Evolutionary conservation across 2,888 invertebrate genomes (phyloP), one percentile per base, ranked within the genome.

Genomic region (Lasioglossum oenotherae): DNA sequence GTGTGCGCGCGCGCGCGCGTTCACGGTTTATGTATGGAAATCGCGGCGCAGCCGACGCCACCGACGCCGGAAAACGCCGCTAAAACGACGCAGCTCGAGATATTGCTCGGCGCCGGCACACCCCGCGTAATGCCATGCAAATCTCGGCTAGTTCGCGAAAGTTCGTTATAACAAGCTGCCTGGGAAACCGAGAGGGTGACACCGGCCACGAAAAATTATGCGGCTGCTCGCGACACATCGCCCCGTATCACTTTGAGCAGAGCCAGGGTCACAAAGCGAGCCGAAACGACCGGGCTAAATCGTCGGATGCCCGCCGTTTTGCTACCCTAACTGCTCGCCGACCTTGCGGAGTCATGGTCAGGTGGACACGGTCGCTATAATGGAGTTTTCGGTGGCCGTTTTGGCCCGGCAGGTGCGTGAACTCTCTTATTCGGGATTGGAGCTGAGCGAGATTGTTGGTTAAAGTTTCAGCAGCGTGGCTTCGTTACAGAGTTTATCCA

Each of bases 121-220:
- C 8, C 27, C 23, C 85, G 67, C 57, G 81, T 92, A 93, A 92
- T 92, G 92, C 81, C 87, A 93, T 93, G 93, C 92, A 93, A 93
- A 93, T 93, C 93, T 92, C 92, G 87, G 90, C 89, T 91, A 90
- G 91, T 92, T 91, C 88, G 31, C 90, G 82, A 92, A 93, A 93
- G 92, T 93, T 93, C 91, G 90, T 93, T 92, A 91, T 89, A 90
- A 90, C 89, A 92, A 90, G 88, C 90, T 88, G 88, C 84, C 84
- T 87, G 87, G 87, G 80, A 71, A 41, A 69, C 74, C 71, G 82
- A 27, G 44, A 64, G 64, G 72, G 19, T 46, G 46, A 41, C 14
- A 79, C 82, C 80, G 71, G 79, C 73, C 49, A 44, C 46, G 82
- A 91, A 90, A 91, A 91, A 91, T 88, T 86, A 87, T 76, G 77